Percentiles rank a stretch among this genome's conserved stretches.
Conservation (phyloP, 2,113 vertebrate species). For the Jaculus jaculus region DNA sequence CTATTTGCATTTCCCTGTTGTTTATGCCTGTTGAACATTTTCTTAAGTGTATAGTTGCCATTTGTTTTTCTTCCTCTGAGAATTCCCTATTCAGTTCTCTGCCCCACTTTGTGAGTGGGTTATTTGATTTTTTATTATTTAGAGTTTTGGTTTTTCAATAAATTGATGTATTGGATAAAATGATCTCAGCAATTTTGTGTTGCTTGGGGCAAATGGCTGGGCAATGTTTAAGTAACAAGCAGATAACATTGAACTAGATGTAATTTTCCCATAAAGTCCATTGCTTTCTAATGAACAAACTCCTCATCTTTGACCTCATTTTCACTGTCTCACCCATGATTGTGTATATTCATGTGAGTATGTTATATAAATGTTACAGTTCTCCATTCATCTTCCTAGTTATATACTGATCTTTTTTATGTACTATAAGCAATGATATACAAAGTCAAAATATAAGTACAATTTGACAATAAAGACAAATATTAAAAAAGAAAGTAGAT, state of each 20-base stretch:
- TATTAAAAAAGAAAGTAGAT: neutral
- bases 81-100: too few species aligned
- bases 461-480: neutral
- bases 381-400: neutral
- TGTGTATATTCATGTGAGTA: neutral
- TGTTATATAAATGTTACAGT: neutral
- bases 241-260: neutral
- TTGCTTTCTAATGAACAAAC: neutral
- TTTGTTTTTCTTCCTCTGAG: too few species aligned
- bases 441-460: slow-evolving; percentile 14
- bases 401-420: neutral
- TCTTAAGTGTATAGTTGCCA: too few species aligned
- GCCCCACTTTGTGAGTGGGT: too few species aligned
- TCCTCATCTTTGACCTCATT: neutral
- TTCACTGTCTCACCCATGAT: neutral
- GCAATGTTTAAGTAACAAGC: neutral
- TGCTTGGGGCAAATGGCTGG: neutral
- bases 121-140: too few species aligned
- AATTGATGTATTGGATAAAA: neutral
- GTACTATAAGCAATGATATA: neutral
- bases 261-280: neutral
- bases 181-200: neutral
- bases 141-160: neutral
- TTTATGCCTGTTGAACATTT: too few species aligned
- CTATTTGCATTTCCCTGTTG: too few species aligned